These are phyloP conservation scores for Calephelis nemesis DNA, from an alignment of 1,140 invertebrate species.

Conservation along the genomic window DNA sequence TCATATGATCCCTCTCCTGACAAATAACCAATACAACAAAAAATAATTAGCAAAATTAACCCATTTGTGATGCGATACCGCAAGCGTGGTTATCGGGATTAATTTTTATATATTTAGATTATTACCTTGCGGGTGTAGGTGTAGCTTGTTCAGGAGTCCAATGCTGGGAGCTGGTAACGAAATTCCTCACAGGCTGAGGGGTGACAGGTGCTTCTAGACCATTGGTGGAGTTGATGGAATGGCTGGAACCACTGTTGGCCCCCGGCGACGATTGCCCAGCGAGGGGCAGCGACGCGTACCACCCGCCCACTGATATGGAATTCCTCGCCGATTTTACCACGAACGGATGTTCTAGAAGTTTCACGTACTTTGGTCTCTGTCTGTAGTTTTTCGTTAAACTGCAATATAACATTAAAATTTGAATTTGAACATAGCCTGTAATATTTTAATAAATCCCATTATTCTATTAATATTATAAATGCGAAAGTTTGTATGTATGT, in stretches of 20 bases:
- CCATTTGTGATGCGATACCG: too few species aligned
- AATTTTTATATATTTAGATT: too few species aligned
- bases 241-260: slow-evolving; percentile 24
- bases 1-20: too few species aligned
- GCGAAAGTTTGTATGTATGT: too few species aligned
- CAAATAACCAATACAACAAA: too few species aligned
- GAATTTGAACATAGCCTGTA: too few species aligned
- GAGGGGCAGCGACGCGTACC: slow-evolving; percentile 82
- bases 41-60: too few species aligned
- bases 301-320: slow-evolving; percentile 87
- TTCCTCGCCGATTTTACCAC: slow-evolving; percentile 88
- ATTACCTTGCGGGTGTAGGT: slow-evolving; percentile 57
- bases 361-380: slow-evolving; percentile 95
- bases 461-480: too few species aligned
- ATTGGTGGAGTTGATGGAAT: slow-evolving; percentile 26
- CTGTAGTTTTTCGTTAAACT: slow-evolving; percentile 97
- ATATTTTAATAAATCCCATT: too few species aligned
- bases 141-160: slow-evolving; percentile 66
- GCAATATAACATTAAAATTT: slow-evolving; percentile 44
- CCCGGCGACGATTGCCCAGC: slow-evolving; percentile 31
- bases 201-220: slow-evolving; percentile 50
- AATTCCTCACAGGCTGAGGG: slow-evolving; percentile 58
- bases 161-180: slow-evolving; percentile 56
- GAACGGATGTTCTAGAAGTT: slow-evolving; percentile 94
- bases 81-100: too few species aligned